A percentile compares a stretch with the other conserved stretches of the same genome.
Conservation (phyloP, 1,140 invertebrate genomes). For the Hylaeus anthracinus region DNA sequence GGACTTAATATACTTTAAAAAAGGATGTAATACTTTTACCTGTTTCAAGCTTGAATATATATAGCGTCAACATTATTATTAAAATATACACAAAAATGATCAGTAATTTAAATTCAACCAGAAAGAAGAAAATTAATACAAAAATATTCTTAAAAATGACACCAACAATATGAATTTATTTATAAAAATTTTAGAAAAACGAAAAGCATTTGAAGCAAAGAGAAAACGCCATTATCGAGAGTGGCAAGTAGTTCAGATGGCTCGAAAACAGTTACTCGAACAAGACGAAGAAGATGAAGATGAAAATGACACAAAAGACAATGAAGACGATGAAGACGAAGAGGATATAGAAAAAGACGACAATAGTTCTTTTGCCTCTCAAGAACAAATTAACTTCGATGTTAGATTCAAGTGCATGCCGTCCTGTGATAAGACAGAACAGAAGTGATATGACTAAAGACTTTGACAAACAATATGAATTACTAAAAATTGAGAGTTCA, state of each 20-base stretch:
- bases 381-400: conserved; percentile 84
- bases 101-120: neutral
- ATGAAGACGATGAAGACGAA: conserved; percentile 61
- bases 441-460: conserved; percentile 52
- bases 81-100: neutral
- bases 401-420: conserved; percentile 75
- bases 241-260: conserved; percentile 95
- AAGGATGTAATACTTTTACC: neutral
- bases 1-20: neutral
- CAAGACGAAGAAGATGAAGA: conserved; percentile 92
- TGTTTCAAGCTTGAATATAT: neutral
- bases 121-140: conserved; percentile 16
- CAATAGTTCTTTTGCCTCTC: conserved; percentile 82
- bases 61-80: neutral
- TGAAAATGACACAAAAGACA: conserved; percentile 84
- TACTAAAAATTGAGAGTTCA: conserved; percentile 10
- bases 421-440: conserved; percentile 68
- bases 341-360: conserved; percentile 75
- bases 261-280: conserved; percentile 93
- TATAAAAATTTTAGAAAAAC: conserved; percentile 81
- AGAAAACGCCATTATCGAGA: conserved; percentile 98
- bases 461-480: conserved; percentile 23
- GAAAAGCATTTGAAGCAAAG: conserved; percentile 93
- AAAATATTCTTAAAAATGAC: neutral
- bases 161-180: conserved; percentile 1